Evolutionary conservation across 2,113 vertebrate genomes (phyloP), one percentile per base, ranked within the genome.

Genomic region (Austrofundulus limnaeus): DNA sequence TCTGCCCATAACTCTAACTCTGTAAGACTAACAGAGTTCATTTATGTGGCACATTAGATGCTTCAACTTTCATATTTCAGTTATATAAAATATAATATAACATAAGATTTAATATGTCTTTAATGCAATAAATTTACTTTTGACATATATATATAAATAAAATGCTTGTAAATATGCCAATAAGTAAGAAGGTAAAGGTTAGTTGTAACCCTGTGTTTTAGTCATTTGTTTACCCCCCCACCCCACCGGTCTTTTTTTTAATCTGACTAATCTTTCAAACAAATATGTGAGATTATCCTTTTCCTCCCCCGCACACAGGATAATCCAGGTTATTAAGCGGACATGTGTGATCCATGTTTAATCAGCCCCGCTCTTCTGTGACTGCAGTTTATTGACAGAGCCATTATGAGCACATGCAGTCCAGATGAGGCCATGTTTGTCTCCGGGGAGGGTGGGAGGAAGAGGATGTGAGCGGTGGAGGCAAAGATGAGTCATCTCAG

Each of bases 371-470:
- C 73, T 82, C 54, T 83, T 83, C 81, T 61, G 68, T 11, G n/a
- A 13, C 70, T 45, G 71, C 41, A 55, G 46, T 56, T 46, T 80
- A 83, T 78, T 77, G 84, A 84, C 75, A 21, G 41, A 46, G 8
- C 23, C 51, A 57, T 75, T 68, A 66, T 0, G 8, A 16, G 5
- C 71, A 66, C 21, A 72, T 73, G 80, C 19, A 23, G 43, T 63
- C 78, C 85, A 86, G 82, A 81, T 80, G 84, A 80, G 81, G 66
- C 72, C 61, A 1, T 23, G 16, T 51, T 66, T 53, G 54, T 76
- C 62, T 64, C 49, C 14, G 54, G n/a, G 24, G 53, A 70, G 67
- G 51, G 34, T 50, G n/a, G 24, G 53, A 70, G 67, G 51, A 39
- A 62, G 31, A 68, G 63, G 67, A 77, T 25, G 57, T 12, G 64